Evolutionary conservation across 2,797 vertebrate genomes (phyloP).

Genomic region (Paguma larvata): DNA sequence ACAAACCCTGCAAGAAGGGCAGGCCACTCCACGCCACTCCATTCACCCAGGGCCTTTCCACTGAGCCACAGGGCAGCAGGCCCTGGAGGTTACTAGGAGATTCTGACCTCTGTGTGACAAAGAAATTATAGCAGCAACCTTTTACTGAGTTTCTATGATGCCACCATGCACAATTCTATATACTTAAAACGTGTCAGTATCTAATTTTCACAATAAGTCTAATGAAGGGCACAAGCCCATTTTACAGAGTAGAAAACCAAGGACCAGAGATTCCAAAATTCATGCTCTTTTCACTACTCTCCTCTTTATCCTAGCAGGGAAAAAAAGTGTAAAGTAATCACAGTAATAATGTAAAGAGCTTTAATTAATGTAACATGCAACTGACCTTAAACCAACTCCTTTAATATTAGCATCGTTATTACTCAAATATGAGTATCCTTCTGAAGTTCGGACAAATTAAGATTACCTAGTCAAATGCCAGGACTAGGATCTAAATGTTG

Average conservation of each 20-base stretch:
- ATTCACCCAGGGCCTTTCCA: neutral
- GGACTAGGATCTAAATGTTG: neutral
- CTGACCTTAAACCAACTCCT: neutral
- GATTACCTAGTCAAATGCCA: neutral
- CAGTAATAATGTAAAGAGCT: neutral
- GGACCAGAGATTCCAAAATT: neutral
- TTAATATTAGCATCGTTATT: neutral
- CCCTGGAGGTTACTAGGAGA: neutral
- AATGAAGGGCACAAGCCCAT: neutral
- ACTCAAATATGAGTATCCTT: too few relatives aligned
- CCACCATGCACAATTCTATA: neutral
- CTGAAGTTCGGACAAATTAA: conserved; percentile 27
- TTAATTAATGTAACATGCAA: neutral
- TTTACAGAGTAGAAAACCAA: conserved; percentile 48
- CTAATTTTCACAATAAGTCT: conserved; percentile 33
- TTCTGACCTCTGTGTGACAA: conserved; percentile 11
- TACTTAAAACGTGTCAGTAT: neutral
- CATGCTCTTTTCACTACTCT: neutral
- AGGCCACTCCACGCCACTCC: neutral
- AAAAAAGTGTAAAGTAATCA: neutral
- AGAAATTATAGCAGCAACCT: neutral
- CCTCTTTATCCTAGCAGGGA: neutral
- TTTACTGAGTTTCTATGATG: neutral
- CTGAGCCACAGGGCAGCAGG: neutral
- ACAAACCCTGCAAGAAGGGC: neutral